Conservation (phyloP, 2,888 invertebrate species). For the Melangyna quadrimaculata region DNA sequence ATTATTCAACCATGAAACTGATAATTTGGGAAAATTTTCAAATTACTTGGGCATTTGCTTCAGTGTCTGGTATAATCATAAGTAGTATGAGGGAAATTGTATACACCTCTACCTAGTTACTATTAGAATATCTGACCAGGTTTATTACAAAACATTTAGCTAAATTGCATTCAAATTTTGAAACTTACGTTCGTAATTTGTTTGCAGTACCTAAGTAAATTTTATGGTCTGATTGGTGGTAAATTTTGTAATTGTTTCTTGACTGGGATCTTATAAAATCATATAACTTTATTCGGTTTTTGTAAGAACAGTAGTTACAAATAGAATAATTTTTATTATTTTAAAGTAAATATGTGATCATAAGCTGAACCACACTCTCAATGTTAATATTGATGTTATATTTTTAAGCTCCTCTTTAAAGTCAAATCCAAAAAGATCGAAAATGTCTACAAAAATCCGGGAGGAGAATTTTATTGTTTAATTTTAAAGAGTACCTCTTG, state of each 20-base stretch:
- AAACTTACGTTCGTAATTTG: not conserved
- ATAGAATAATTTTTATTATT: not conserved
- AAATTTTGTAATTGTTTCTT: not conserved
- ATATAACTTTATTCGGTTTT: not conserved
- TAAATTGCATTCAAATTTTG: not conserved
- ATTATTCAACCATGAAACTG: slow-evolving; percentile 47
- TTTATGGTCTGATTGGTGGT: not conserved
- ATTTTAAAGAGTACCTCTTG: no score
- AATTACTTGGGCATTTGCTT: not conserved
- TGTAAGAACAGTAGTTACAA: not conserved
- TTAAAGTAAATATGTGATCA: not conserved
- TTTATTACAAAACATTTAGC: slow-evolving; percentile 14
- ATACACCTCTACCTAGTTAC: no score
- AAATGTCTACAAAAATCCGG: no score
- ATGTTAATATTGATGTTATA: no score
- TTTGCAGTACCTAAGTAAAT: not conserved
- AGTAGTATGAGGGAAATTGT: not conserved
- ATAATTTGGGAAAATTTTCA: slow-evolving; percentile 46
- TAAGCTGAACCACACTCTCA: no score
- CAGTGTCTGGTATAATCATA: not conserved
- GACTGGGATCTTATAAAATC: not conserved
- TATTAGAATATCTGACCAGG: not conserved
- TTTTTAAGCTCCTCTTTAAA: no score
- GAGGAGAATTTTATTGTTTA: no score
- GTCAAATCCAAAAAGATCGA: no score